Percentiles rank a stretch among this genome's conserved stretches.
Conservation (phyloP, 1,140 invertebrate genomes). For the Aphaenogaster rudis region DNA sequence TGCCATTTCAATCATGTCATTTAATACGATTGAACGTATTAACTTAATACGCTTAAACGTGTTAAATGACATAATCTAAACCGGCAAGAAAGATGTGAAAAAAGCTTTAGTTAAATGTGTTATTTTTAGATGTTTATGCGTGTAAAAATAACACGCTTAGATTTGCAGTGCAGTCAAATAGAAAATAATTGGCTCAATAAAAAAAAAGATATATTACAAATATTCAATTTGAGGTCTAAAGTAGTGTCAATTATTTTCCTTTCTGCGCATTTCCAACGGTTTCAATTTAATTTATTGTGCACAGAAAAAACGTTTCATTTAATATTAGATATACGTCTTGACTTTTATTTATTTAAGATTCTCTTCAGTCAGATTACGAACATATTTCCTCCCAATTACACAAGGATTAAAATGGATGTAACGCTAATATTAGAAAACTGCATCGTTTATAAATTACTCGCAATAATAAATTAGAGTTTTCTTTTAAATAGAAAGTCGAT, state of each 20-base stretch:
- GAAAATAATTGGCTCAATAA: background rate
- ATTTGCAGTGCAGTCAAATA: too few species aligned
- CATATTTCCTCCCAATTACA: background rate
- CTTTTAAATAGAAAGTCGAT: conserved; percentile 30
- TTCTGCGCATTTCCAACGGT: background rate
- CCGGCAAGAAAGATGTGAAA: too few species aligned
- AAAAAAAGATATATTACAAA: background rate
- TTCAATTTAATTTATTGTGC: background rate
- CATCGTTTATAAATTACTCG: background rate
- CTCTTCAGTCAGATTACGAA: too few species aligned
- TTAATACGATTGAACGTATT: too few species aligned
- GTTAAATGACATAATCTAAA: too few species aligned
- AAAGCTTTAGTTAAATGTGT: too few species aligned
- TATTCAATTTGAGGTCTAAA: background rate
- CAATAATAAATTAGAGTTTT: conserved; percentile 3
- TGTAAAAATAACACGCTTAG: too few species aligned
- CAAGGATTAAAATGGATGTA: background rate
- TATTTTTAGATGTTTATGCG: too few species aligned
- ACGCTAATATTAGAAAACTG: background rate
- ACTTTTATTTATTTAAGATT: background rate
- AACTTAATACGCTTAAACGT: too few species aligned
- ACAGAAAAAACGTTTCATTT: background rate
- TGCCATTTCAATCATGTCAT: too few species aligned
- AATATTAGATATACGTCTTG: background rate
- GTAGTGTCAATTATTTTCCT: background rate